Evolutionary conservation across 1,140 invertebrate genomes (phyloP).

Genomic region (Chrysopa pallens): DNA sequence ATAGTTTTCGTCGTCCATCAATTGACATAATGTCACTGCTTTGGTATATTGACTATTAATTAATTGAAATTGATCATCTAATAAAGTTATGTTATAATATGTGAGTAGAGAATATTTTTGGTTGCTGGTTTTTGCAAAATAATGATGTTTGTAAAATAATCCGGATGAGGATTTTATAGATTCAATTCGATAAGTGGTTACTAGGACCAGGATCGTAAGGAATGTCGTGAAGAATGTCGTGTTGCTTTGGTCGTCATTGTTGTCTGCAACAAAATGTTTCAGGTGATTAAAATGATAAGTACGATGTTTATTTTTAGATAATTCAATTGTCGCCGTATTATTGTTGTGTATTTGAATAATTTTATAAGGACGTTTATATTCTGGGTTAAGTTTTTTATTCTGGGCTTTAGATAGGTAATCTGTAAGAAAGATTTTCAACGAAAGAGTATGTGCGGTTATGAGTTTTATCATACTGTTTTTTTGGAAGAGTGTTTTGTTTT

Average conservation of each 20-base stretch:
- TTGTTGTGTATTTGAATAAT: constrained; percentile 6
- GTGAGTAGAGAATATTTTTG: constrained; percentile 5
- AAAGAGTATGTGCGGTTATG: constrained; percentile 7
- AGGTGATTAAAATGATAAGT: constrained; percentile 9
- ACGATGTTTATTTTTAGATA: constrained; percentile 5
- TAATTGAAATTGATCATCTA: not conserved
- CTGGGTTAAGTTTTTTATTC: constrained; percentile 5
- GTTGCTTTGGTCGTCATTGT: not conserved
- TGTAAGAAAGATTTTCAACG: constrained; percentile 6
- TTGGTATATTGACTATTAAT: not conserved
- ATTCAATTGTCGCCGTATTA: constrained; percentile 4
- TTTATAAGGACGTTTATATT: constrained; percentile 8
- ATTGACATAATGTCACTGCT: not conserved
- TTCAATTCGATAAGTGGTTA: not conserved
- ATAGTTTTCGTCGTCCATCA: not conserved
- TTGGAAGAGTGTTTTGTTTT: constrained; percentile 13
- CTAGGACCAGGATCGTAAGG: too few relatives aligned
- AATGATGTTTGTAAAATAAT: constrained; percentile 5
- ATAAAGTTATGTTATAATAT: constrained; percentile 7
- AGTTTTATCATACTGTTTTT: constrained; percentile 14
- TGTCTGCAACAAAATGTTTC: constrained; percentile 8
- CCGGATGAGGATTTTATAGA: constrained; percentile 1
- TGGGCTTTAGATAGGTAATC: constrained; percentile 3
- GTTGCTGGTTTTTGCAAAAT: constrained; percentile 5
- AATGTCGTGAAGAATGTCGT: too few relatives aligned